Evolutionary conservation across 2,113 vertebrate genomes (phyloP).

Genomic region (Passer montanus): DNA sequence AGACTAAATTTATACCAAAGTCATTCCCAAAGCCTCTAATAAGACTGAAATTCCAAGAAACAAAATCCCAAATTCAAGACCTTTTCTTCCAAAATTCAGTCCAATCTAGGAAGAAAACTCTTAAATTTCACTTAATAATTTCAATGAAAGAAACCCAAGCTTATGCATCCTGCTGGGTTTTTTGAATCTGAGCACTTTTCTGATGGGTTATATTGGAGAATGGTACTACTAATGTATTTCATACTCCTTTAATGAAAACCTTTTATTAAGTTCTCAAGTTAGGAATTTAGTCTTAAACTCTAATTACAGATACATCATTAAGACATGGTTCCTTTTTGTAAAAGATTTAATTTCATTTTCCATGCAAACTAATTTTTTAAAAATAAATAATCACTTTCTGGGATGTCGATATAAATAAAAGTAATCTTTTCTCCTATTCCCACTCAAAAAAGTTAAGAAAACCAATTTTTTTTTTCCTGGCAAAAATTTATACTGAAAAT

Average conservation of each 20-base stretch:
- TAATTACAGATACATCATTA: conserved; percentile 33
- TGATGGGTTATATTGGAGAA: not conserved
- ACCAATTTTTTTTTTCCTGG: not conserved
- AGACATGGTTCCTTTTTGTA: not conserved
- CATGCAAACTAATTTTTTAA: not conserved
- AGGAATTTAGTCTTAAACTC: conserved; percentile 6
- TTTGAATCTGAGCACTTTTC: not conserved
- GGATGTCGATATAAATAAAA: not conserved
- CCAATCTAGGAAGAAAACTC: not conserved
- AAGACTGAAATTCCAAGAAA: not conserved
- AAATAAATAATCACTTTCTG: not conserved
- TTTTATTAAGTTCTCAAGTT: not conserved
- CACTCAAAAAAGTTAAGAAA: not conserved
- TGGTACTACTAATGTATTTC: not conserved
- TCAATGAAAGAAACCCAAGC: not conserved
- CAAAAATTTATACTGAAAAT: conserved; percentile 7
- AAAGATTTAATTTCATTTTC: not conserved
- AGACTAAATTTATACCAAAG: not conserved
- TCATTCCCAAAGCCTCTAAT: not conserved
- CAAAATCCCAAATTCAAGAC: not conserved
- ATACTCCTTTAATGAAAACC: conserved; percentile 28
- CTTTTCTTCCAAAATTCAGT: not conserved
- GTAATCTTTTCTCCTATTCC: not conserved
- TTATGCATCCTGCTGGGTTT: not conserved
- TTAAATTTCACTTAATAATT: not conserved